A percentile compares a stretch with the other conserved stretches of the same genome.
Conservation (phyloP, 2,888 invertebrate species). For the Shargacucullia verbasci region DNA sequence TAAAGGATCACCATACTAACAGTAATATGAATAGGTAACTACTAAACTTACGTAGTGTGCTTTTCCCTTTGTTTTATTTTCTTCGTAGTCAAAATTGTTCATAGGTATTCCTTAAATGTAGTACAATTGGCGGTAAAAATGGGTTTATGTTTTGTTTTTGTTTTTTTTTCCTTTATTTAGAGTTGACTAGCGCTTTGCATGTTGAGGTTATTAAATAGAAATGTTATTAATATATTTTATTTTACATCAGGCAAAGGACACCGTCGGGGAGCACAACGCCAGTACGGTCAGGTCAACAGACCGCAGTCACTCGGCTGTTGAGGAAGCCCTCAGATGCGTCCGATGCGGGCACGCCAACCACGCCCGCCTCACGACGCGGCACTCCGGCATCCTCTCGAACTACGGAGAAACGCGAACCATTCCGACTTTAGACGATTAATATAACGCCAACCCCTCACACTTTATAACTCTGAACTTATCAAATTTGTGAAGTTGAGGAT, state of each 20-base stretch:
- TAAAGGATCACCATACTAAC: constrained; percentile 87
- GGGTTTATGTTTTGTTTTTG: constrained; percentile 44
- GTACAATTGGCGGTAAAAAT: constrained; percentile 45
- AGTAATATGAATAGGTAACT: constrained; percentile 86
- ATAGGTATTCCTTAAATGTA: constrained; percentile 50
- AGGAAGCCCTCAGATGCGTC: constrained; percentile 92
- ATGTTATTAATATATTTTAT: constrained; percentile 40
- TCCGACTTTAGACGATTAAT: constrained; percentile 90
- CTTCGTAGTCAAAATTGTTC: constrained; percentile 50
- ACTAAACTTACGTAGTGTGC: constrained; percentile 57
- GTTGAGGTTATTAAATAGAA: constrained; percentile 22
- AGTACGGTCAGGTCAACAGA: constrained; percentile 90
- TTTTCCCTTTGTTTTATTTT: constrained; percentile 38
- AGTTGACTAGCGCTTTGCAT: constrained; percentile 58
- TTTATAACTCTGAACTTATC: constrained; percentile 48
- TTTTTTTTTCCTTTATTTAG: constrained; percentile 43
- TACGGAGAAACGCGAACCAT: constrained; percentile 91
- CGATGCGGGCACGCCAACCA: constrained; percentile 89
- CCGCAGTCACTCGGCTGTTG: constrained; percentile 90
- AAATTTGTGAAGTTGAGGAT: constrained; percentile 45
- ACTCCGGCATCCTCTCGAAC: constrained; percentile 82
- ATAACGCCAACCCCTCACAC: constrained; percentile 34
- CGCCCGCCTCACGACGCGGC: constrained; percentile 79
- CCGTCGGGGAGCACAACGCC: constrained; percentile 94
- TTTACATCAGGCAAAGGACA: constrained; percentile 90